A percentile compares a stretch with the other conserved stretches of the same genome.
phyloP scores from a whole-genome alignment of 2,797 vertebrate species.

The Fistularia commersonii region DNA sequence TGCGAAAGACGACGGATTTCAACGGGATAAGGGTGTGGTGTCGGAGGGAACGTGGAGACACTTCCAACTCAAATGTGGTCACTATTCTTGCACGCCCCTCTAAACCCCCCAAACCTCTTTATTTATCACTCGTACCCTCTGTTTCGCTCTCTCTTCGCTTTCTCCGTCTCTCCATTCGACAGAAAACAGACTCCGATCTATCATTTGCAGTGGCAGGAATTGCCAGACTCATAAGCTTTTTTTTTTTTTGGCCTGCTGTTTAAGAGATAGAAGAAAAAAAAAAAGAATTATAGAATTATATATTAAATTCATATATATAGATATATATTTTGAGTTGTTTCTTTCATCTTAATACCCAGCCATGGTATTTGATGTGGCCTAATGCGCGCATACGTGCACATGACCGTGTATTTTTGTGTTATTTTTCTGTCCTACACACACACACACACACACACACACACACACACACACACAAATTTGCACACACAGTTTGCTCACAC shows the following conservation, averaged over 20 bases:
- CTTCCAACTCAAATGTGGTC: constrained; percentile 31
- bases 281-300: constrained; percentile 55
- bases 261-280: constrained; percentile 53
- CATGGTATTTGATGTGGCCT: constrained; percentile 68
- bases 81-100: constrained; percentile 48
- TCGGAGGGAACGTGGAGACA: no score
- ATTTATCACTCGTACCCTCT: constrained; percentile 9
- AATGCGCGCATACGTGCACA: constrained; percentile 10
- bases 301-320: constrained; percentile 45
- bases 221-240: constrained; percentile 67
- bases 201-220: constrained; percentile 21
- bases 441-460: background rate
- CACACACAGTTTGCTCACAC: constrained; percentile 47
- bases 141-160: constrained; percentile 3
- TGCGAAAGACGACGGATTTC: no score
- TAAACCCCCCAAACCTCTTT: constrained; percentile 11
- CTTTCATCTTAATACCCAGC: constrained; percentile 41
- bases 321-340: constrained; percentile 59
- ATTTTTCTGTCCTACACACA: background rate
- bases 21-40: no score
- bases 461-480: constrained; percentile 13
- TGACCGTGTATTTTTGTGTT: constrained; percentile 40
- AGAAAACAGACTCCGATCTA: constrained; percentile 21
- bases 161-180: constrained; percentile 13
- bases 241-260: constrained; percentile 57